These are phyloP conservation scores for Drosophila nigricruria DNA, from an alignment of 2,888 invertebrate species.

Conservation along the genomic window DNA sequence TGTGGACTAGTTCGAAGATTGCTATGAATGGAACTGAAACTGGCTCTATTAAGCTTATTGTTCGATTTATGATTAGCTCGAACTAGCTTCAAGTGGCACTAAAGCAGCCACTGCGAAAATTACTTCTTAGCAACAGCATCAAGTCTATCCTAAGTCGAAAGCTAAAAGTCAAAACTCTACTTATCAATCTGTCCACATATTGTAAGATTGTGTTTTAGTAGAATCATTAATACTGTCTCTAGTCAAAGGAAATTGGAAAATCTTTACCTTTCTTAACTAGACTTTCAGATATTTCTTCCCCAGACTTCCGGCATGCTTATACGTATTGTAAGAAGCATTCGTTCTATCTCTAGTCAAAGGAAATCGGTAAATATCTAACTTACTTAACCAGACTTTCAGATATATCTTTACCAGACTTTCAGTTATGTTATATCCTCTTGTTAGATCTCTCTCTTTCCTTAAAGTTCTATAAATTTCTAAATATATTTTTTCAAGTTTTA, in stretches of 20 bases:
- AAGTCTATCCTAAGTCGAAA: background rate
- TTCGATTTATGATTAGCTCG: slow-evolving; percentile 26
- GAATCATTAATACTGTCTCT: background rate
- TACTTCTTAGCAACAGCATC: background rate
- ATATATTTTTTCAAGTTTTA: too few species aligned
- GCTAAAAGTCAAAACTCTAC: background rate
- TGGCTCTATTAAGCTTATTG: slow-evolving; percentile 17
- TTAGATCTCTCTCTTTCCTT: too few species aligned
- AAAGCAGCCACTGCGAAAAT: background rate
- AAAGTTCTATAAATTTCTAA: too few species aligned
- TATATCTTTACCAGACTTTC: too few species aligned
- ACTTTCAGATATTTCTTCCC: background rate
- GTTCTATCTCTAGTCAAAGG: background rate
- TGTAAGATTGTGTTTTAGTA: background rate
- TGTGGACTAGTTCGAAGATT: slow-evolving; percentile 38
- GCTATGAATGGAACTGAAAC: slow-evolving; percentile 23
- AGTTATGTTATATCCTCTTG: too few species aligned
- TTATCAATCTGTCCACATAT: background rate
- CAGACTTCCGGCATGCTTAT: too few species aligned
- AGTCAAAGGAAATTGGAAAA: background rate
- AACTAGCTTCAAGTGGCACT: background rate
- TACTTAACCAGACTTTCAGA: background rate
- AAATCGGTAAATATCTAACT: background rate
- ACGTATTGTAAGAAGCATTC: background rate
- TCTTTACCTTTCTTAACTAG: background rate